These are phyloP conservation scores for Pelusios castaneus DNA, from an alignment of 2,113 vertebrate genomes.

Conservation along the genomic window DNA sequence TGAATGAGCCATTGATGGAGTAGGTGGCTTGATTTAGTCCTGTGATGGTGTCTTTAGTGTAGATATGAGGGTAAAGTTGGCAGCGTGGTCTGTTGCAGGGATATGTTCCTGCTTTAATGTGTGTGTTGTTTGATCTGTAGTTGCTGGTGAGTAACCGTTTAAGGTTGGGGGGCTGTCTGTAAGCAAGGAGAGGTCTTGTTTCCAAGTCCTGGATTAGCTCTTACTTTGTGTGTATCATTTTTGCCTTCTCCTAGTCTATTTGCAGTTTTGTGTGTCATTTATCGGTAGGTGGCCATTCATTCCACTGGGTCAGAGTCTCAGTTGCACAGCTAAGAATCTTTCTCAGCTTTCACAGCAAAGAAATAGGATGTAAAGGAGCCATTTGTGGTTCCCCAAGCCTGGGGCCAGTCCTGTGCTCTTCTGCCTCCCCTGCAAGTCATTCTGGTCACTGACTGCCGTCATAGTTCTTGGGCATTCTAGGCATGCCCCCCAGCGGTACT, in stretches of 20 bases:
- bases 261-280: not conserved
- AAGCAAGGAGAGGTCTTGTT: too few species aligned
- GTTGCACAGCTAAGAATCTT: not conserved
- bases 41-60: too few species aligned
- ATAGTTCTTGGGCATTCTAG: not conserved
- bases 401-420: not conserved
- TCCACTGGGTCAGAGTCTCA: not conserved
- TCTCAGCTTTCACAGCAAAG: not conserved
- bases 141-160: too few species aligned
- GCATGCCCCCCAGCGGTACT: accelerated
- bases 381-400: not conserved
- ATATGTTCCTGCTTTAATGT: too few species aligned
- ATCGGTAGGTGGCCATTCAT: not conserved
- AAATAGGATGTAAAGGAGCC: not conserved
- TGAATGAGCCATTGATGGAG: too few species aligned
- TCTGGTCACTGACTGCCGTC: not conserved
- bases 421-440: not conserved
- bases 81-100: too few species aligned
- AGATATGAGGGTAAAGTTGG: too few species aligned
- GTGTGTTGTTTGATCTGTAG: too few species aligned
- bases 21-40: too few species aligned
- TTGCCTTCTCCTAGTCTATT: not conserved
- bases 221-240: not conserved
- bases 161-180: too few species aligned
- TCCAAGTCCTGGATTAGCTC: not conserved